A percentile compares a stretch with the other conserved stretches of the same genome.
Conservation (phyloP, 2,888 invertebrate species). For the Eristalis pertinax region DNA sequence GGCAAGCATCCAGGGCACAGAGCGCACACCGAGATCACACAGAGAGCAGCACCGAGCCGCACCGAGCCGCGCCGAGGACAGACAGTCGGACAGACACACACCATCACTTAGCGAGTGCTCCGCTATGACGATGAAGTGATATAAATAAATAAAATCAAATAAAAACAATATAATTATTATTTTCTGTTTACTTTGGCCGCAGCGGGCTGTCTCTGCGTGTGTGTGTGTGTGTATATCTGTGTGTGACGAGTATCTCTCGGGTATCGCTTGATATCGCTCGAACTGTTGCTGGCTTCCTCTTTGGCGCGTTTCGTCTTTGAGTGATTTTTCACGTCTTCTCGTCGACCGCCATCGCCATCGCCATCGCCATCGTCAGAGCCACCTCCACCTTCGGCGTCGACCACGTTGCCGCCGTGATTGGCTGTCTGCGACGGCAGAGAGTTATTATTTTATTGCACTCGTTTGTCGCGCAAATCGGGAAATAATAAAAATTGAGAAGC, state of each 20-base stretch:
- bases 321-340: neutral
- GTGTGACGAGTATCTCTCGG: neutral
- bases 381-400: no score
- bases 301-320: conserved; percentile 9
- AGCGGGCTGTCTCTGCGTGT: neutral
- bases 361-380: neutral
- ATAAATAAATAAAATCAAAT: conserved; percentile 65
- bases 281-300: conserved; percentile 27
- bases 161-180: conserved; percentile 63
- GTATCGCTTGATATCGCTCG: neutral
- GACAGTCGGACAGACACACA: conserved; percentile 1
- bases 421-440: conserved; percentile 5
- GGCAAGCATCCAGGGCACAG: conserved; percentile 58
- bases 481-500: conserved; percentile 13
- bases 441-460: conserved; percentile 40
- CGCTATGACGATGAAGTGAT: conserved; percentile 54
- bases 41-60: conserved; percentile 13
- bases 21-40: conserved; percentile 3
- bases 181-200: conserved; percentile 49
- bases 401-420: conserved; percentile 20
- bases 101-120: conserved; percentile 16
- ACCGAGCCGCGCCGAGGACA: neutral
- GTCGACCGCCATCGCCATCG: neutral
- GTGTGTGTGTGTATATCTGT: neutral
- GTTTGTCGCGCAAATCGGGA: conserved; percentile 40